These are phyloP conservation scores for Leptobrachium leishanense DNA, from an alignment of 2,113 vertebrate genomes.

Conservation along the genomic window DNA sequence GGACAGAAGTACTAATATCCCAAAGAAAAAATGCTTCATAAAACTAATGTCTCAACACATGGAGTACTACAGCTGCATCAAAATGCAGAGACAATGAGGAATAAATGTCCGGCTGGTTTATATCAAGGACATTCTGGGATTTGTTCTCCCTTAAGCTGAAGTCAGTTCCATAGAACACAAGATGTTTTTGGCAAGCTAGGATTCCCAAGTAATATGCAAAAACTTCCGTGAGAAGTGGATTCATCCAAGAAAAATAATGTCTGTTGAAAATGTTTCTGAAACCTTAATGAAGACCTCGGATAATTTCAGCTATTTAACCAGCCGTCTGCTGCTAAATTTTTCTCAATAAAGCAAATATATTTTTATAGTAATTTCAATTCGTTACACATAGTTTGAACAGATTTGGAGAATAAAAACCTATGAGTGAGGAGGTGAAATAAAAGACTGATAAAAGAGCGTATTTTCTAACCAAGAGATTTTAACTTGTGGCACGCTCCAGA, in stretches of 20 bases:
- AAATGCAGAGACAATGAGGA: not conserved
- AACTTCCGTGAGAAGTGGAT: slow-evolving; percentile 21
- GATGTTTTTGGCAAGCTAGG: slow-evolving; percentile 11
- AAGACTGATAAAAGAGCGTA: too few species aligned
- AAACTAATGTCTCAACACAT: too few species aligned
- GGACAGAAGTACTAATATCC: too few species aligned
- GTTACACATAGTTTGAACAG: too few species aligned
- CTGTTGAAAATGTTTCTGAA: not conserved
- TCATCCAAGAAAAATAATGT: slow-evolving; percentile 16
- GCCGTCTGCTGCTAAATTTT: not conserved
- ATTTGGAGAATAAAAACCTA: too few species aligned
- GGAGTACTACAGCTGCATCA: too few species aligned
- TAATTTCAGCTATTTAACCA: not conserved
- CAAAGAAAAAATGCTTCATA: too few species aligned
- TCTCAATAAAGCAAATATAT: not conserved
- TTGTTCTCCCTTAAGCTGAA: slow-evolving; percentile 6
- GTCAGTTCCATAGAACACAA: slow-evolving; percentile 3
- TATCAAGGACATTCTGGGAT: slow-evolving; percentile 16
- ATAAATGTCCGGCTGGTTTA: not conserved
- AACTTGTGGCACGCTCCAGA: too few species aligned
- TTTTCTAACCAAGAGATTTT: too few species aligned
- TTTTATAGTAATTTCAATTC: not conserved
- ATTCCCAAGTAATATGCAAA: not conserved
- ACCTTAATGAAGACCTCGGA: not conserved
- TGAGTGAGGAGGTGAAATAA: too few species aligned